phyloP scores from a whole-genome alignment of 2,888 invertebrate genomes.

The Cyrtodaria siliqua region DNA sequence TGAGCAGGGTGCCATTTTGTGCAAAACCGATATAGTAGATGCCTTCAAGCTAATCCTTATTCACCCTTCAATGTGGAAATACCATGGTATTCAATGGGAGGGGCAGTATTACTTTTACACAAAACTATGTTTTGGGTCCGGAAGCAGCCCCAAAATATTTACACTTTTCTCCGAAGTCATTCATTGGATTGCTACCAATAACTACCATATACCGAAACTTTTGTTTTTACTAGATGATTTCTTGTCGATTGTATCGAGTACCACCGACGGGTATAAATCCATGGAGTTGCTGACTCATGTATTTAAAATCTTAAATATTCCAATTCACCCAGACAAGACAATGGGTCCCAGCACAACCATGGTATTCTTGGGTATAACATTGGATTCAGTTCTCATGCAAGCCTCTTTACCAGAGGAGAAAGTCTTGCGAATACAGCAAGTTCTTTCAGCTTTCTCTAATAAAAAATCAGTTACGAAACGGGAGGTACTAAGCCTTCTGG shows the following conservation, averaged over 20 bases:
- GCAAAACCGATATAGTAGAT: too few species aligned
- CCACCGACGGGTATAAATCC: conserved; percentile 29
- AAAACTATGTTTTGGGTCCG: too few species aligned
- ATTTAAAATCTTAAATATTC: conserved; percentile 45
- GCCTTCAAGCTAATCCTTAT: too few species aligned
- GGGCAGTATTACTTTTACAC: too few species aligned
- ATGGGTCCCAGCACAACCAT: conserved; percentile 37
- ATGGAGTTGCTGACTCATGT: conserved; percentile 42
- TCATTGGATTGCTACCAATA: conserved; percentile 49
- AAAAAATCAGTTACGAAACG: conserved; percentile 26
- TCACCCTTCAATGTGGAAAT: too few species aligned
- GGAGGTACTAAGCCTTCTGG: conserved; percentile 22
- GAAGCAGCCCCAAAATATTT: too few species aligned
- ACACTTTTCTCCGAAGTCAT: conserved; percentile 38
- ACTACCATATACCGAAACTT: conserved; percentile 40
- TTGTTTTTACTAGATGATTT: conserved; percentile 58
- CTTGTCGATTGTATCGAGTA: conserved; percentile 34
- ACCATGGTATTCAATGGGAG: too few species aligned
- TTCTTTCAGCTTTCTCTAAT: conserved; percentile 2
- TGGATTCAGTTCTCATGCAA: conserved; percentile 51
- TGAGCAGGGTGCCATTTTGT: too few species aligned
- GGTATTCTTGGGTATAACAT: conserved; percentile 54
- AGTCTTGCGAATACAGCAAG: conserved; percentile 5
- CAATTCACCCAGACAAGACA: conserved; percentile 44
- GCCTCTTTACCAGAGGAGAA: conserved; percentile 47